Conservation (phyloP, 2,113 vertebrate genomes). For the Bujurquina vittata region DNA sequence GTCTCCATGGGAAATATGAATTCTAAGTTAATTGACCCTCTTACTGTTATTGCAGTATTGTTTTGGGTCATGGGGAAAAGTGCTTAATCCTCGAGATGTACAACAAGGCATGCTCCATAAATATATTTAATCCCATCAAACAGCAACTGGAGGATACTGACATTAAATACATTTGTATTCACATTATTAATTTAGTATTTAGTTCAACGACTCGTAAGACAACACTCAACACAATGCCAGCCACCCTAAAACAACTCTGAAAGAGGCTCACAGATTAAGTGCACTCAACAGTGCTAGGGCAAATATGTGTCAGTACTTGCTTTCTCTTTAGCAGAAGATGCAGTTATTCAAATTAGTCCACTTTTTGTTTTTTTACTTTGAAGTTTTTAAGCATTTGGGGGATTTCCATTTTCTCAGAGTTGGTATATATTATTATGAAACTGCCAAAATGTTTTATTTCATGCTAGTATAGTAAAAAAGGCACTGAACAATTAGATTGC, state of each 20-base stretch:
- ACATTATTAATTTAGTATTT: background rate
- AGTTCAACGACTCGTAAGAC: background rate
- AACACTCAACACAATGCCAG: background rate
- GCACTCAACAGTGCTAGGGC: background rate
- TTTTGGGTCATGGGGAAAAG: background rate
- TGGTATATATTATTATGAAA: background rate
- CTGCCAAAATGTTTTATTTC: background rate
- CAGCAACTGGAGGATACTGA: background rate
- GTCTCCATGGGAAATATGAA: background rate
- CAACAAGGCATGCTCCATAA: background rate
- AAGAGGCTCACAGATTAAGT: background rate
- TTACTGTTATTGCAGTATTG: background rate
- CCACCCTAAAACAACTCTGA: background rate
- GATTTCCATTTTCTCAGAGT: background rate
- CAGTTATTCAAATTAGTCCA: background rate
- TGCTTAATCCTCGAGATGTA: background rate
- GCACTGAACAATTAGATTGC: background rate
- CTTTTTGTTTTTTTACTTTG: background rate
- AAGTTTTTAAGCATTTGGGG: background rate
- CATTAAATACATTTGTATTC: background rate
- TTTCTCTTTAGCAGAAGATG: background rate
- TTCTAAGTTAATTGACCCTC: background rate
- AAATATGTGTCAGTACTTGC: background rate
- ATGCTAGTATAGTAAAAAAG: background rate
- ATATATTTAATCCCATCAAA: conserved; percentile 1